Evolutionary conservation across 2,888 invertebrate genomes (phyloP).

Genomic region (Drosophila imparisetae): DNA sequence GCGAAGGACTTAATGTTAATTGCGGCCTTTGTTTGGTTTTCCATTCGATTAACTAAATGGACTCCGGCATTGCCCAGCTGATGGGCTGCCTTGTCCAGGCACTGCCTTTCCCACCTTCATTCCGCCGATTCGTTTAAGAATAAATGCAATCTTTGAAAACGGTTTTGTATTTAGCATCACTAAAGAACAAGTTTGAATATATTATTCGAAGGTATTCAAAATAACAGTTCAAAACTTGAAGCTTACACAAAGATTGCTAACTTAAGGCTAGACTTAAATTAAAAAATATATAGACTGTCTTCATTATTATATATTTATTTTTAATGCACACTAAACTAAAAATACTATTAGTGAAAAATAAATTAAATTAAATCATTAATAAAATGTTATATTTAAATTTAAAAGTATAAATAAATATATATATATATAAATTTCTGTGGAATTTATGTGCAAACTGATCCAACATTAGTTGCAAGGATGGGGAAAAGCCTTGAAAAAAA

Average conservation of each 20-base stretch:
- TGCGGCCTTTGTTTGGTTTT: conserved; percentile 69
- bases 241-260: not conserved
- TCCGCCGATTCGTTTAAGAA: not conserved
- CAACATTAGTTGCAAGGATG: not conserved
- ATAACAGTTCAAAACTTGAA: not conserved
- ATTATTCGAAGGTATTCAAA: not conserved
- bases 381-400: not conserved
- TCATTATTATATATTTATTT: not conserved
- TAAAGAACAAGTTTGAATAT: not conserved
- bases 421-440: too few relatives aligned
- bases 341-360: not conserved
- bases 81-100: not conserved
- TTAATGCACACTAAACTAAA: not conserved
- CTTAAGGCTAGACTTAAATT: not conserved
- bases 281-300: accelerated
- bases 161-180: not conserved
- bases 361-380: not conserved
- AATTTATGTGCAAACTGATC: not conserved
- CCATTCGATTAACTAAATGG: conserved; percentile 68
- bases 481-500: accelerated
- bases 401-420: not conserved
- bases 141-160: not conserved
- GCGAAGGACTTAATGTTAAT: conserved; percentile 65
- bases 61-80: conserved; percentile 22
- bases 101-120: not conserved